Evolutionary conservation across 2,113 vertebrate genomes (phyloP), one percentile per base, ranked within the genome.

Genomic region (Takifugu flavidus): DNA sequence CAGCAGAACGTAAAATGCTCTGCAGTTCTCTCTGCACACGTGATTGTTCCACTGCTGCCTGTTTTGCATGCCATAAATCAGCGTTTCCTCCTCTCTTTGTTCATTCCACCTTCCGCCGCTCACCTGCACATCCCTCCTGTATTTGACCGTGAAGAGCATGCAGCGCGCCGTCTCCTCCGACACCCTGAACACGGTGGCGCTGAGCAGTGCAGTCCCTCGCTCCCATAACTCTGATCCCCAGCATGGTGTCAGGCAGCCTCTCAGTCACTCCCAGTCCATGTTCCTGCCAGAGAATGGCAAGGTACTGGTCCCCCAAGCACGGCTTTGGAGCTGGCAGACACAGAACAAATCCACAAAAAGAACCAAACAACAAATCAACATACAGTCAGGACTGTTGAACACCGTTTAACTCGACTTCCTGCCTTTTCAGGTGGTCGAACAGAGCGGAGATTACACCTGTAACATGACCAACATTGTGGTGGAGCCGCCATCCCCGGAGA

Each of bases 191-290:
- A 77, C 63, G 39, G 62, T 65, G 55, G 46, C 62, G 5, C 76
- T 82, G 55, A 75, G 0, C 60, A 70, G 25, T 6, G 59, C 60
- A 15, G 63, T 78, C 5, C 59, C 43, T 29, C 81, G 63, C 54
- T 53, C 12, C 51, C 46, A 43, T 14, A 68, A 54, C 56, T 78
- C 57, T 42, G 65, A 50, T 12, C 39, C 72, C 11, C 27, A 42
- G 63, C 74, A 62, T 52, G 76, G 74, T 13, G 49, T 3, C 52
- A 58, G 69, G 59, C 73, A 79, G 53, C 70, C 76, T 42, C 84
- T 91, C 53, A 65, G 51, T 73, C 87, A 91, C 61, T 90, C 89
- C 47, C 88, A 84, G 25, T 91, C 90, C 54, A 87, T 91, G 89
- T 78, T 88, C 46, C 81, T 92, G 56, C 83, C 89, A 13, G 76